Evolutionary conservation across 1,140 invertebrate species (phyloP).

Genomic region (Drosophila micromelanica): DNA sequence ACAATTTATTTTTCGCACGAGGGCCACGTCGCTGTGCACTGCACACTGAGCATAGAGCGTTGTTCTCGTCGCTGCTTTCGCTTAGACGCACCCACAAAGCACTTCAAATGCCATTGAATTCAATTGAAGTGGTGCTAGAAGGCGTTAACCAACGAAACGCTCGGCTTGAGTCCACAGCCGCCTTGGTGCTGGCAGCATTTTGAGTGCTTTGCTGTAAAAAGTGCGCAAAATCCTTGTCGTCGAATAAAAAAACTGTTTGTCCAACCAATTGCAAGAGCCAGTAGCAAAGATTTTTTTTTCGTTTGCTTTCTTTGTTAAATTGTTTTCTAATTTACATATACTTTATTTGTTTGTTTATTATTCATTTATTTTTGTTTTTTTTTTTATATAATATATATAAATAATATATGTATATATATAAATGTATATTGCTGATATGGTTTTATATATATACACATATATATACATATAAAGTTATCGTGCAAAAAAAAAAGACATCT

Average conservation of each 20-base stretch:
- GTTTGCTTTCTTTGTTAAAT: constrained; percentile 27
- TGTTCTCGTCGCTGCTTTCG: constrained; percentile 41
- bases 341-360: constrained; percentile 24
- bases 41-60: constrained; percentile 21
- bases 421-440: constrained; percentile 50
- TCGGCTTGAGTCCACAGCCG: constrained; percentile 43
- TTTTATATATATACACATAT: constrained; percentile 22
- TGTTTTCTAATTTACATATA: constrained; percentile 27
- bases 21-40: constrained; percentile 5
- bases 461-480: constrained; percentile 54
- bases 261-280: constrained; percentile 69
- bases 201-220: constrained; percentile 64
- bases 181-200: constrained; percentile 23
- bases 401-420: constrained; percentile 35
- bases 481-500: constrained; percentile 68
- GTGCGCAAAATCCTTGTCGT: constrained; percentile 76
- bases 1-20: constrained; percentile 55
- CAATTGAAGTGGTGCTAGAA: constrained; percentile 68
- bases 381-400: constrained; percentile 15
- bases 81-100: constrained; percentile 74
- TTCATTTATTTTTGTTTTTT: constrained; percentile 18
- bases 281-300: constrained; percentile 11
- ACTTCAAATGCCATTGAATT: constrained; percentile 59
- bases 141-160: constrained; percentile 76
- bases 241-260: constrained; percentile 72